A percentile compares a stretch with the other conserved stretches of the same genome.
Evolutionary conservation across 2,797 vertebrate genomes (phyloP).

Genomic region (Lepidocolaptes lacrymiger): DNA sequence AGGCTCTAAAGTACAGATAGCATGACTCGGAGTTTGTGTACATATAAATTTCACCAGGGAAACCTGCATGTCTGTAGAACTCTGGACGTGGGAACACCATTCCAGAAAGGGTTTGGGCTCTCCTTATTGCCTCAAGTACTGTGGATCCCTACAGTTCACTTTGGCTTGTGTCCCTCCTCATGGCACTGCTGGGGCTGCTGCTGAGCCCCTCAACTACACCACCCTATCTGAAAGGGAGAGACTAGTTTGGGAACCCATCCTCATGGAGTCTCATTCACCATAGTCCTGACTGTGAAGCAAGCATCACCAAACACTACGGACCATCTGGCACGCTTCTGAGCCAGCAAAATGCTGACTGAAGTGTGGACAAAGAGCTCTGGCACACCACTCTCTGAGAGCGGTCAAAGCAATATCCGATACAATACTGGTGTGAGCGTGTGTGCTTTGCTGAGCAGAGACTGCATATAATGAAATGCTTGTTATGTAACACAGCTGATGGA

Average conservation of each 20-base stretch:
- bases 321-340: background rate
- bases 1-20: background rate
- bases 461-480: constrained; percentile 16
- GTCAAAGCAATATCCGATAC: background rate
- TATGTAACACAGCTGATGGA: background rate
- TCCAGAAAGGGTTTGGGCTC: background rate
- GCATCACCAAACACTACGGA: background rate
- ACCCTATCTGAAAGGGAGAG: background rate
- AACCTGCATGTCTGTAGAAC: background rate
- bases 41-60: background rate
- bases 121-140: background rate
- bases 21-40: background rate
- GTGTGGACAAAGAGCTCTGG: constrained; percentile 8
- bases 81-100: background rate
- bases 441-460: background rate
- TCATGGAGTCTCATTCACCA: background rate
- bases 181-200: fast-evolving
- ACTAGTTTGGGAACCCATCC: background rate
- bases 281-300: background rate
- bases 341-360: background rate
- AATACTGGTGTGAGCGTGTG: fast-evolving
- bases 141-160: background rate
- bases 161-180: background rate
- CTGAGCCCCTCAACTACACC: background rate
- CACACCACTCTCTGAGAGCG: fast-evolving